A percentile compares a stretch with the other conserved stretches of the same genome.
Evolutionary conservation across 2,113 vertebrate species (phyloP).

Genomic region (Spilogale gracilis): DNA sequence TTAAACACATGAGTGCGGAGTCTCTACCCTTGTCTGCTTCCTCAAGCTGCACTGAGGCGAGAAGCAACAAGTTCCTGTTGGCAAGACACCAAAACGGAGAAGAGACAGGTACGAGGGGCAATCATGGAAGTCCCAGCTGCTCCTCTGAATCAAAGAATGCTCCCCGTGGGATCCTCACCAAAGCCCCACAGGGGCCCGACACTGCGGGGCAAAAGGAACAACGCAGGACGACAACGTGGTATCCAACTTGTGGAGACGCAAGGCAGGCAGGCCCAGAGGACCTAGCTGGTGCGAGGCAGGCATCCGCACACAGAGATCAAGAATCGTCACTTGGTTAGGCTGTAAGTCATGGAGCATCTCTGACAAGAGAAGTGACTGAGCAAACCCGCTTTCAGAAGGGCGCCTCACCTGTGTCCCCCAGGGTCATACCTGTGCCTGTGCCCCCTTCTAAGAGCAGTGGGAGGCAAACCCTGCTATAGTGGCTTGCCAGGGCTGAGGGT

Average conservation of each 20-base stretch:
- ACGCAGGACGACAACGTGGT: not conserved
- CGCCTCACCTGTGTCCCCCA: not conserved
- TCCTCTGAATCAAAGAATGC: too few relatives aligned
- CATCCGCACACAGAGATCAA: rapidly evolving
- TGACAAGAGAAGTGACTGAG: not conserved
- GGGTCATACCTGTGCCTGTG: not conserved
- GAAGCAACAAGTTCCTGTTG: not conserved
- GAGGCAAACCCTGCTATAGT: not conserved
- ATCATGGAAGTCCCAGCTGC: too few relatives aligned
- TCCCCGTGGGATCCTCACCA: too few relatives aligned
- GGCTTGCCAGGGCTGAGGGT: not conserved
- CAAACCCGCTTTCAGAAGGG: not conserved
- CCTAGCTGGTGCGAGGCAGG: rapidly evolving
- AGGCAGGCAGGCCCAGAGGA: not conserved
- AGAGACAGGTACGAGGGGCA: not conserved
- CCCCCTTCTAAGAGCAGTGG: not conserved
- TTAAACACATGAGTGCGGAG: not conserved
- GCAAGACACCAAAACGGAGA: not conserved
- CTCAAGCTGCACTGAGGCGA: not conserved
- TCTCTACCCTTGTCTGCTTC: not conserved
- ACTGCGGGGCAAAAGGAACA: not conserved
- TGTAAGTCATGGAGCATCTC: not conserved
- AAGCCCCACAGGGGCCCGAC: too few relatives aligned
- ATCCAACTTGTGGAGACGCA: not conserved
- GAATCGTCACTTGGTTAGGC: not conserved